These are phyloP conservation scores for Nycticorax nycticorax DNA, from an alignment of 2,113 vertebrate genomes.

Conservation along the genomic window DNA sequence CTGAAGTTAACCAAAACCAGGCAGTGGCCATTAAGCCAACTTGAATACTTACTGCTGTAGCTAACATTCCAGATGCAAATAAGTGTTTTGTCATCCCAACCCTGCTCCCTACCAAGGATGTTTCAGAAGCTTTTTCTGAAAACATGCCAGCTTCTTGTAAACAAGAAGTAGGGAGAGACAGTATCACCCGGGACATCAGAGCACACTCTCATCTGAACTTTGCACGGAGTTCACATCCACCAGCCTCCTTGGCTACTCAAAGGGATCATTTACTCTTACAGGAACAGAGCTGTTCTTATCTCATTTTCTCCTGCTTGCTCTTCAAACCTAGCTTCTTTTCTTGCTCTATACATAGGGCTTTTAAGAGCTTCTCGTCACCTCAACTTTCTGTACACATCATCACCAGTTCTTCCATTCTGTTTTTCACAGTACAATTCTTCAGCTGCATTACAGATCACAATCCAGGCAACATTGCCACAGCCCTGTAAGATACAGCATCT, in stretches of 20 bases:
- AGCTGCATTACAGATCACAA: neutral
- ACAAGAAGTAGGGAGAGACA: neutral
- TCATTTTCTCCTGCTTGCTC: neutral
- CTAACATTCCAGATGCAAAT: neutral
- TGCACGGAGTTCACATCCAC: neutral
- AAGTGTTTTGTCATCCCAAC: neutral
- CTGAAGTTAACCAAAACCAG: neutral
- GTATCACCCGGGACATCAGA: neutral
- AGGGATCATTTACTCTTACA: neutral
- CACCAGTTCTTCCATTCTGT: neutral
- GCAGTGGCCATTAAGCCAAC: neutral
- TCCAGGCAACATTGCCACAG: neutral
- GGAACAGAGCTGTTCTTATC: neutral
- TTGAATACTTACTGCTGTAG: neutral
- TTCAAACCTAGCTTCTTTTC: neutral
- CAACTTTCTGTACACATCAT: neutral
- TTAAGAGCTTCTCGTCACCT: neutral
- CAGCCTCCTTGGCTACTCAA: neutral
- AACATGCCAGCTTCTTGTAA: neutral
- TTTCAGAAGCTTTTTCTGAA: constrained; percentile 14
- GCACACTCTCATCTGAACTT: neutral
- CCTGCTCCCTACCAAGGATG: neutral
- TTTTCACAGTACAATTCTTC: neutral
- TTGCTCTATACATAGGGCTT: neutral
- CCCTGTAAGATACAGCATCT: neutral